Evolutionary conservation across 1,140 invertebrate species (phyloP), one percentile per base, ranked within the genome.

Genomic region (Watersipora subatra): DNA sequence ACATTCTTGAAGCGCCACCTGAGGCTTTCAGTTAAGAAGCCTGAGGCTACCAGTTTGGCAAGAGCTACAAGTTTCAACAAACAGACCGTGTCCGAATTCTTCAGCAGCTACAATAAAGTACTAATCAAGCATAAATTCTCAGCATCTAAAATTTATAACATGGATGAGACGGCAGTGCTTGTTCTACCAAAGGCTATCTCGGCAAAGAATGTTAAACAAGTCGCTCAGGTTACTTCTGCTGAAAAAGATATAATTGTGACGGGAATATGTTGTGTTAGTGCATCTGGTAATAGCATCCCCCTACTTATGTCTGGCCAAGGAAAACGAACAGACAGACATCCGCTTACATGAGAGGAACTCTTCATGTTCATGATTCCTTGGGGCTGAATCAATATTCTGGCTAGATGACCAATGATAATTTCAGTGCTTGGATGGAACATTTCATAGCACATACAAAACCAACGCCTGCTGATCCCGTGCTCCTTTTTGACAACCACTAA

Each of bases 111-210:
- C 20, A 26, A 62, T 15, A 28, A 20, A 26, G 69, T 73, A 20
- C 64, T 72, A 34, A 62, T 66, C 61, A 26, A 58, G 59, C 57
- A 76, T 64, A 66, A 69, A 22, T 76, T 75, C 63, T 57, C 58
- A 63, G 61, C 72, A 22, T 20, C 58, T 7, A 66, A 69, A 2
- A 81, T 84, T 25, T 82, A 73, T 61, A 83, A 83, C 69, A 69
- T 81, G 17, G 81, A 83, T 72, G 83, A 83, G 70, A 83, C 79
- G 2, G 82, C 80, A 17, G 79, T 83, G 1, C 73, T 80, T 28
- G 79, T 77, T 68, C 74, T 75, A 24, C 61, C 67, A 57, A 82
- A 79, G 69, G 72, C 84, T 64, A 67, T 84, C 22, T 73, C 77
- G 59, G 69, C 64, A 63, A 74, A 70, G 72, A 80, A 79, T 30